Evolutionary conservation across 2,888 invertebrate species (phyloP), one percentile per base, ranked within the genome.

Genomic region (Tetranychus piercei): DNA sequence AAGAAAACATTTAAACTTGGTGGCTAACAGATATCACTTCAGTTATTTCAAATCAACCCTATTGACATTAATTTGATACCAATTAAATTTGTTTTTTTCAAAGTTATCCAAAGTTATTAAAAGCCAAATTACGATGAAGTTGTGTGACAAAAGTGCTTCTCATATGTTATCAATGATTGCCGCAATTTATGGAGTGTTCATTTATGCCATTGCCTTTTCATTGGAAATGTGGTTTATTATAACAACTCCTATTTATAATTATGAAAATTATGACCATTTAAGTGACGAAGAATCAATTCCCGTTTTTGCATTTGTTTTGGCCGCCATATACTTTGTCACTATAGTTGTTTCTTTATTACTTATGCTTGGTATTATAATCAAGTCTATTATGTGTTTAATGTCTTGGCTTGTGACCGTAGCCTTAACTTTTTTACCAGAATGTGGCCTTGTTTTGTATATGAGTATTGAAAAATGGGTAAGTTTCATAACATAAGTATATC

Each of bases 401-500:
- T 82, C 83, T n/a, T 86, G 86, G 85, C 82, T 85, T 80, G 83
- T 85, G 77, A 81, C 84, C 69, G 82, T 85, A 44, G 83, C 84
- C 1, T 81, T 85, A 44, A 81, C 85, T 66, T 83, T 84, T 74
- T 84, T 86, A 79, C 86, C 85, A 44, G 86, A 86, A 81, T 84
- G 85, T 70, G 85, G 85, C 20, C 82, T 86, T 80, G 85, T 85
- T 6, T 83, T 86, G 76, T 86, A 84, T 79, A 85, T 86, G 85
- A 85, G 85, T 77, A 82, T 86, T 73, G 84, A 85, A 78, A 84
- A 85, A 78, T 86, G 86, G 86, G 86, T 85, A 83, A 82, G 72
- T 72, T 71, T 23, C 18, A 66, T 7, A 66, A 66, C 4, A 34
- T 34, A 4, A 34, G 34, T 34, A 5, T 55, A 55, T 45, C 45